Evolutionary conservation across 2,797 vertebrate species (phyloP).

Genomic region (Selene dorsalis): DNA sequence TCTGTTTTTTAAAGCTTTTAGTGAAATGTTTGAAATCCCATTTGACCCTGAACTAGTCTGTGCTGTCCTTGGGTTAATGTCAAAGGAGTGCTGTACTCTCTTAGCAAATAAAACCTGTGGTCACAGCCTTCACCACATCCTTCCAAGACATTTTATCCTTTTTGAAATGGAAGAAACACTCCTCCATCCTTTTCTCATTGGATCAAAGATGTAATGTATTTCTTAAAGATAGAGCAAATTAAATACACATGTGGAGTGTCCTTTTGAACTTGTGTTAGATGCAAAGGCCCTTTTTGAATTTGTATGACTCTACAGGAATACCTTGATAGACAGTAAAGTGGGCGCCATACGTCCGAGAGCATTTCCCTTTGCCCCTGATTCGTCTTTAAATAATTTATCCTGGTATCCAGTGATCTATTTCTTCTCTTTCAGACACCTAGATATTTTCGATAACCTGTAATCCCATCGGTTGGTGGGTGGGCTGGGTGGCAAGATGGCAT

Average conservation of each 20-base stretch:
- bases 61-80: constrained; percentile 10
- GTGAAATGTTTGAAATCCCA: constrained; percentile 29
- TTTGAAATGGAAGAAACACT: constrained; percentile 13
- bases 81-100: background rate
- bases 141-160: constrained; percentile 3
- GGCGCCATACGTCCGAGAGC: background rate
- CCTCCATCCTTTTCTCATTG: background rate
- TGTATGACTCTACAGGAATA: background rate
- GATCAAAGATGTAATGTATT: background rate
- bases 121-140: constrained; percentile 24
- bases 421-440: no score
- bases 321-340: background rate
- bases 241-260: background rate
- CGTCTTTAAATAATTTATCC: background rate
- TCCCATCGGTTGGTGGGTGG: no score
- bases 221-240: background rate
- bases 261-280: background rate
- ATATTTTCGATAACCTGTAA: no score
- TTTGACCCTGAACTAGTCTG: constrained; percentile 14
- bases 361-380: background rate
- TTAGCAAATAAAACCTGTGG: constrained; percentile 10
- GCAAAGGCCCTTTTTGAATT: background rate
- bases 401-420: no score
- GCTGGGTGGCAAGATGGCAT: no score
- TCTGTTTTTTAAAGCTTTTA: constrained; percentile 22